Evolutionary conservation across 2,888 invertebrate genomes (phyloP), one percentile per base, ranked within the genome.

Genomic region (Oxyteleia sp.): DNA sequence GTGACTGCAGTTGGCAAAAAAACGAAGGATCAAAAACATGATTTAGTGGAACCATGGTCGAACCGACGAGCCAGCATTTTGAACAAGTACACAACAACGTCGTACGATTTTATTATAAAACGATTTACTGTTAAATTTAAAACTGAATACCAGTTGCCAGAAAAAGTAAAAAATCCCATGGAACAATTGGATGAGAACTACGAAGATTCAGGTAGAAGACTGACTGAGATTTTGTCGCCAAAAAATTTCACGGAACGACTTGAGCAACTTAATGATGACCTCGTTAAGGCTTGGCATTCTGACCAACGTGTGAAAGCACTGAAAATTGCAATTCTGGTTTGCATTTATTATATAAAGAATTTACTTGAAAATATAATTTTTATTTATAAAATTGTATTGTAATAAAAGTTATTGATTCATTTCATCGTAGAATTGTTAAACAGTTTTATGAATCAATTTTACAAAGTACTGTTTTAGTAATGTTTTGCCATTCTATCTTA

Each of bases 111-210:
- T n/a, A n/a, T n/a, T n/a, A n/a, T n/a, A n/a, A n/a, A n/a, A n/a
- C n/a, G n/a, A n/a, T n/a, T n/a, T n/a, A n/a, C n/a, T n/a, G n/a
- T n/a, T n/a, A n/a, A n/a, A n/a, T n/a, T n/a, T n/a, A n/a, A n/a
- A n/a, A n/a, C n/a, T n/a, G n/a, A n/a, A n/a, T n/a, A 90, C 10
- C 96, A 96, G 85, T 95, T 97, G 13, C 96, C 96, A 87, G 98
- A 98, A 90, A 98, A 98, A 94, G 97, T 98, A 0, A 97, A 97
- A 93, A 97, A 96, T 90, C 95, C 98, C 55, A 93, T 99, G 61
- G 98, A 99, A 92, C 99, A 99, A 91, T 94, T 99, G 75, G 99
- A 99, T 94, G 97, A 98, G 89, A 97, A 98, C 94, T 99, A 99
- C 92, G 98, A 98, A 93, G 96, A 96, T 5, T 96, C 96, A 13